phyloP scores from a whole-genome alignment of 2,888 invertebrate genomes.

The Harpalus rubripes region DNA sequence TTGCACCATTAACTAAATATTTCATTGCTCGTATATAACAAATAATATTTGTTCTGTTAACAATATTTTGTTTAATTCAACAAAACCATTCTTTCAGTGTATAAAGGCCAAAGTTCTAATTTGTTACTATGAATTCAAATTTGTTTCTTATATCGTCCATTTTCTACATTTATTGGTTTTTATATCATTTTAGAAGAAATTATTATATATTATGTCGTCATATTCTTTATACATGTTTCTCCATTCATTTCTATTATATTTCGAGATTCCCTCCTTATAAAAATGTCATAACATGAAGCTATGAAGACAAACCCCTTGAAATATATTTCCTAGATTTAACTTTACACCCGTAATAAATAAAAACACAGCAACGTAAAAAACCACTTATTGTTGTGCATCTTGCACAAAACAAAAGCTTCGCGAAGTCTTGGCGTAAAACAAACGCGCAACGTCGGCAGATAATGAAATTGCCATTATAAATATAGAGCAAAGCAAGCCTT shows the following conservation, averaged over 20 bases:
- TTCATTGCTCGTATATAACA: too few relatives aligned
- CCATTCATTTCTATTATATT: neutral
- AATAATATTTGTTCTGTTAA: too few relatives aligned
- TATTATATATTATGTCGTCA: neutral
- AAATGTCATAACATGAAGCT: neutral
- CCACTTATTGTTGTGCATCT: slow-evolving; percentile 7
- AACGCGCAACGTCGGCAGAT: slow-evolving; percentile 24
- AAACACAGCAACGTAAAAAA: slow-evolving; percentile 7
- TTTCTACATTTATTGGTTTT: too few relatives aligned
- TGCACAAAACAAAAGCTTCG: slow-evolving; percentile 15
- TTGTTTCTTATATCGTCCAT: too few relatives aligned
- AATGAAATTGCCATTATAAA: slow-evolving; percentile 59
- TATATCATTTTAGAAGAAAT: too few relatives aligned
- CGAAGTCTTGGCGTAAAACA: slow-evolving; percentile 24
- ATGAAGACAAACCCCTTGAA: slow-evolving; percentile 7
- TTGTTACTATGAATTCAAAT: too few relatives aligned
- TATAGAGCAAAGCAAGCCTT: slow-evolving; percentile 21
- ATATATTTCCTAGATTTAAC: slow-evolving; percentile 12
- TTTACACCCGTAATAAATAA: slow-evolving; percentile 31
- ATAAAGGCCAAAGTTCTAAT: too few relatives aligned
- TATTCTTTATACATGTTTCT: neutral
- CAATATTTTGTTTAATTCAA: too few relatives aligned
- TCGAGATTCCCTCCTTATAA: neutral
- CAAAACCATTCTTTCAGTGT: too few relatives aligned
- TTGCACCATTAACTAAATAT: too few relatives aligned